Base-by-base conservation (phyloP, 2,888 invertebrate genomes). In the Macroteleia sp. region DNA sequence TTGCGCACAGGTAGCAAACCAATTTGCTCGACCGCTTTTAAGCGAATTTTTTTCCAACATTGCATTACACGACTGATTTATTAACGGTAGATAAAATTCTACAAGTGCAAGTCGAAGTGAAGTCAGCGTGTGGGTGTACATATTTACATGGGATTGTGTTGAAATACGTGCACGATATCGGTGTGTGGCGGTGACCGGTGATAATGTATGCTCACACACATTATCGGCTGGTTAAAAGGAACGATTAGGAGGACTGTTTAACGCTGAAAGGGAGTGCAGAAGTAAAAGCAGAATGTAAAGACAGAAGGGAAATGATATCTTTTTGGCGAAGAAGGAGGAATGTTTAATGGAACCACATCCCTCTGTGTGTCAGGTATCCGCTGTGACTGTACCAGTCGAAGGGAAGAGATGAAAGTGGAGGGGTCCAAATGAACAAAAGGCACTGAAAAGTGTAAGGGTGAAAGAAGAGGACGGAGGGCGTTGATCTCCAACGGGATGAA, bases 361-460 rank as follows among this genome's bases (percentile, higher is more conserved):
- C 50, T 39, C 42, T n/a, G n/a, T 9, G 42, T n/a, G 20, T n/a
- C 20, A 42, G 42, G 42, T 42, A 42, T 42, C 42, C n/a, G n/a
- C 22, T 8, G 16, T 36, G 52, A 52, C 52, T 50, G 50, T 50
- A 50, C 50, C 50, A 25, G 4, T 3, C 3, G 20, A 42, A 41
- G 57, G 34, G 61, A 39, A 30, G 28, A 61, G 46, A 61, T 36
- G 25, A 56, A 25, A 41, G 56, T 30, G 25, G 46, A 25, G 61
- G 61, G 61, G 59, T 32, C 61, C 61, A 25, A 48, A 48, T 34
- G 66, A 56, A 67, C 67, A 67, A 67, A 67, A 67, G 67, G 25
- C 46, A 48, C 30, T 20, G 41, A n/a, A 50, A 48, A 34, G 67
- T 14, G 61, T 46, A 50, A 52, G 69, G 69, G 69, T 70, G 69